Percentiles rank a stretch among this genome's conserved stretches.
These are phyloP conservation scores for Meganola albula DNA, from an alignment of 2,888 invertebrate species.

Conservation along the genomic window DNA sequence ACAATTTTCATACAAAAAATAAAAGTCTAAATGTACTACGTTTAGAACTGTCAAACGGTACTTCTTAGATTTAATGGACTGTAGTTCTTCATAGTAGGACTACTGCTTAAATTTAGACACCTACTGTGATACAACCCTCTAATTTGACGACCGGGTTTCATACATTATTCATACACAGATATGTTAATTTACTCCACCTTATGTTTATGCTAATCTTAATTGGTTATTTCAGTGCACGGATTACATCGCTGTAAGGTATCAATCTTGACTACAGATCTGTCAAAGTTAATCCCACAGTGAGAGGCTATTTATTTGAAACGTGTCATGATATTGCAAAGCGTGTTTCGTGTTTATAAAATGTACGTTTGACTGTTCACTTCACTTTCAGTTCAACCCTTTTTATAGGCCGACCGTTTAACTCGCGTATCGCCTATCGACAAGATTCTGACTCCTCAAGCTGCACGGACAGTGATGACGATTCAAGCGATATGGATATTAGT, in stretches of 20 bases:
- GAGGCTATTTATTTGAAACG: constrained; percentile 37
- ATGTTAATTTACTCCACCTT: constrained; percentile 69
- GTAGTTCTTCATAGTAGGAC: constrained; percentile 4
- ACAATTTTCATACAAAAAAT: too few species aligned
- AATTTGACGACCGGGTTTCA: constrained; percentile 43
- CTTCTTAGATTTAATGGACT: too few species aligned
- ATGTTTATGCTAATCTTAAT: constrained; percentile 75
- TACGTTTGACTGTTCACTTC: too few species aligned
- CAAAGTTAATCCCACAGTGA: constrained; percentile 42
- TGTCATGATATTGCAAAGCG: constrained; percentile 32
- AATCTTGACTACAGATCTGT: constrained; percentile 55
- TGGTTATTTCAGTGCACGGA: constrained; percentile 68
- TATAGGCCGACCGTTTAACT: too few species aligned
- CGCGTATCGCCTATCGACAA: too few species aligned
- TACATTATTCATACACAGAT: constrained; percentile 66
- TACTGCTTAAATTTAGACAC: too few species aligned
- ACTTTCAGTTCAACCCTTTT: too few species aligned
- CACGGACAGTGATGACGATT: too few species aligned
- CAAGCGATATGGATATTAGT: too few species aligned
- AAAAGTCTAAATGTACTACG: too few species aligned
- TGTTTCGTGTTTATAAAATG: constrained; percentile 39
- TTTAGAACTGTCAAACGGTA: too few species aligned
- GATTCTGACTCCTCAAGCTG: too few species aligned
- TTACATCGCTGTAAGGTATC: constrained; percentile 47
- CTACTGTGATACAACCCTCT: constrained; percentile 53